phyloP scores from a whole-genome alignment of 2,113 vertebrate species.

The Macquaria ambigua region DNA sequence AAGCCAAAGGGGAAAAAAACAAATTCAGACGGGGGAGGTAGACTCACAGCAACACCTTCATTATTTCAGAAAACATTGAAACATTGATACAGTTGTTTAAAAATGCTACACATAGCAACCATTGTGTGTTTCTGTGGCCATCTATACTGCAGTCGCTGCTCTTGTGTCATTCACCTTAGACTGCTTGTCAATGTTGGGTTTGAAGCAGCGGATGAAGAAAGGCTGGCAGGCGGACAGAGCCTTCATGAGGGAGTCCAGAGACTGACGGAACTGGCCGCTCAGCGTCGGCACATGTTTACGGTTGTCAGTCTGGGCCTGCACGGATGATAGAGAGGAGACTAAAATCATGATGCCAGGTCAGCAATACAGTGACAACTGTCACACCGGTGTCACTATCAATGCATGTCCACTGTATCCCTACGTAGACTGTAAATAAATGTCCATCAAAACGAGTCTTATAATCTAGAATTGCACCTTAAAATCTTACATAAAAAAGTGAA shows the following conservation, averaged over 20 bases:
- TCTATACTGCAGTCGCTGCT: background rate
- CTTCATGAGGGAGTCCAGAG: conserved; percentile 96
- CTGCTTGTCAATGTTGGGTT: conserved; percentile 94
- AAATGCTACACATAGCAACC: background rate
- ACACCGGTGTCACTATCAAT: background rate
- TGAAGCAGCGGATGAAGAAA: conserved; percentile 96
- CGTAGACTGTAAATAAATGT: background rate
- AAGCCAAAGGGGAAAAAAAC: background rate
- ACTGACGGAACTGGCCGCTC: conserved; percentile 93
- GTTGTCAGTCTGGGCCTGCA: conserved; percentile 78
- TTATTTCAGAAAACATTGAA: background rate
- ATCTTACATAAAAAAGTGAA: background rate
- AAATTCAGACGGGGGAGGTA: background rate
- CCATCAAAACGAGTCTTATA: background rate
- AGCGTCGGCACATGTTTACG: conserved; percentile 87
- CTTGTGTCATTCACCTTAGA: conserved; percentile 86
- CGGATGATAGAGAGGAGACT: background rate
- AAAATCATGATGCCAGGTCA: background rate
- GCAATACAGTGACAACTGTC: too few relatives aligned
- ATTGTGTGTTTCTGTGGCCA: background rate
- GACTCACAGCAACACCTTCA: background rate
- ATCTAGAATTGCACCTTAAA: too few relatives aligned
- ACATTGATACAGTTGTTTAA: background rate
- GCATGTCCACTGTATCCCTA: background rate
- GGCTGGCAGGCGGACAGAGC: conserved; percentile 91